phyloP scores from a whole-genome alignment of 2,113 vertebrate species.

The Polypterus bichir region DNA sequence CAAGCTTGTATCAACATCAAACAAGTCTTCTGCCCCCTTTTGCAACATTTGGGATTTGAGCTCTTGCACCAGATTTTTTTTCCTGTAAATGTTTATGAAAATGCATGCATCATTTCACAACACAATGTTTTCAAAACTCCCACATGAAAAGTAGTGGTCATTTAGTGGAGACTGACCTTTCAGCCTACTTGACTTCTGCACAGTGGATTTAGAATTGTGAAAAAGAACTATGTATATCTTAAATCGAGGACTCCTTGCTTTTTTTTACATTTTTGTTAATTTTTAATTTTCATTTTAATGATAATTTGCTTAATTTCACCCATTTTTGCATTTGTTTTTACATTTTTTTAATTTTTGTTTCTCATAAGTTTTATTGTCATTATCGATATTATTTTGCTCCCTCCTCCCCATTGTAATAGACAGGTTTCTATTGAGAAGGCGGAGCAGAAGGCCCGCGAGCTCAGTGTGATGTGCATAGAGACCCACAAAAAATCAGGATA shows the following conservation, averaged over 20 bases:
- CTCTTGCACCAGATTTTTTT: too few species aligned
- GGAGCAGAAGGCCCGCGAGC: conserved; percentile 57
- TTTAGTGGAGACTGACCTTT: too few species aligned
- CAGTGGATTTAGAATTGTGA: too few species aligned
- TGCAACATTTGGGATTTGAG: too few species aligned
- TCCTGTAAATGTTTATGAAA: too few species aligned
- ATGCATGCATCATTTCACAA: too few species aligned
- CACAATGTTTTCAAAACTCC: too few species aligned
- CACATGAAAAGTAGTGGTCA: too few species aligned
- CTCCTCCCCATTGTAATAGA: conserved; percentile 44
- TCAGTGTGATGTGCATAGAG: conserved; percentile 68
- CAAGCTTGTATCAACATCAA: too few species aligned
- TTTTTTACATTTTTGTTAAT: conserved; percentile 13
- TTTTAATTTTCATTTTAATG: conserved; percentile 10
- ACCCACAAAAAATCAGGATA: conserved; percentile 62
- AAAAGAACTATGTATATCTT: too few species aligned
- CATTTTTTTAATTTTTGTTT: conserved; percentile 13
- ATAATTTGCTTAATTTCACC: conserved; percentile 22
- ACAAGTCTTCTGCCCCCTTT: too few species aligned
- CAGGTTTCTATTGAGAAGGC: conserved; percentile 65
- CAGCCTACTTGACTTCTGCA: too few species aligned
- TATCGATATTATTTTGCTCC: conserved; percentile 31
- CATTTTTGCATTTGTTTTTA: conserved; percentile 17
- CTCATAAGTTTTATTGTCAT: conserved; percentile 23
- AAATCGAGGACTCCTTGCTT: background rate